phyloP scores from a whole-genome alignment of 1,140 invertebrate species.

The Drosophila ironensis region DNA sequence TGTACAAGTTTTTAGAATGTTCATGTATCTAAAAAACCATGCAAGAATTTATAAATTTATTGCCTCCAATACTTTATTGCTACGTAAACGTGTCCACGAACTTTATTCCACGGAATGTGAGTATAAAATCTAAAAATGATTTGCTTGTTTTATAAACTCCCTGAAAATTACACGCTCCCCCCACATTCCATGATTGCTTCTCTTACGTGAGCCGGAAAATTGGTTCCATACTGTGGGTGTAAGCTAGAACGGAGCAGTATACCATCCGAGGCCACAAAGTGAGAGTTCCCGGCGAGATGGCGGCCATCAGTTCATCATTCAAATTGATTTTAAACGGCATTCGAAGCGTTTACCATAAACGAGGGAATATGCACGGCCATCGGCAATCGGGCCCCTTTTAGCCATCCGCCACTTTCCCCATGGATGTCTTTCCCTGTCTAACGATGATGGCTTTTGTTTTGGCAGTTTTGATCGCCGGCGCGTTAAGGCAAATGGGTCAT shows the following conservation, averaged over 20 bases:
- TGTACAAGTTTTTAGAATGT: too few species aligned
- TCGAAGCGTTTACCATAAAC: slow-evolving; percentile 72
- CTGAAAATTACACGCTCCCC: too few species aligned
- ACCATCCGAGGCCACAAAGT: slow-evolving; percentile 15
- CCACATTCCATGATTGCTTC: too few species aligned
- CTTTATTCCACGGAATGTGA: too few species aligned
- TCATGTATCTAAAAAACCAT: too few species aligned
- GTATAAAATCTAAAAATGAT: too few species aligned
- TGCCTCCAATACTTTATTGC: too few species aligned
- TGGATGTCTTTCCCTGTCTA: slow-evolving; percentile 34
- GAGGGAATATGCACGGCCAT: slow-evolving; percentile 19
- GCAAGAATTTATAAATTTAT: too few species aligned
- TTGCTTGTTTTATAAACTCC: too few species aligned
- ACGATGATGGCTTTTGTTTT: slow-evolving; percentile 79
- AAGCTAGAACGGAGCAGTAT: neutral
- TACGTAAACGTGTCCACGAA: too few species aligned
- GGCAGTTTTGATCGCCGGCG: slow-evolving; percentile 72
- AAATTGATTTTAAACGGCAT: slow-evolving; percentile 80
- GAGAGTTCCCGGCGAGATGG: slow-evolving; percentile 2
- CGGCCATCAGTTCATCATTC: slow-evolving; percentile 68
- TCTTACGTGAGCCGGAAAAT: neutral
- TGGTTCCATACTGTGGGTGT: slow-evolving; percentile 12
- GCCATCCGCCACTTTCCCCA: neutral
- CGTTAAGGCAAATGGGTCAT: slow-evolving; percentile 77
- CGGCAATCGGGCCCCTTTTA: neutral